Evolutionary conservation across 2,113 vertebrate species (phyloP).

Genomic region (Neoarius graeffei): DNA sequence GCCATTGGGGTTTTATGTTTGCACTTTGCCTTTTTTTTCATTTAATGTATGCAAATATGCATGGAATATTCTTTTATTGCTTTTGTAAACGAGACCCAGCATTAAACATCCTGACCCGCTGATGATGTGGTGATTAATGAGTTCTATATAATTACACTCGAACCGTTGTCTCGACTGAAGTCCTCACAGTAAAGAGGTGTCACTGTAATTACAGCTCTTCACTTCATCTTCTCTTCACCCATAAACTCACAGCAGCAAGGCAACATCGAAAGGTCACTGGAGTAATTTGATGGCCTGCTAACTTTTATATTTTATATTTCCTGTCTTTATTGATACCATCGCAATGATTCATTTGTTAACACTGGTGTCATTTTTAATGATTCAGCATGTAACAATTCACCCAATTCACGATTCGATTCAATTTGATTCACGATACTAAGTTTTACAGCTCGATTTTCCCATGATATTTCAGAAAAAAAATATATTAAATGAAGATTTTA

Average conservation of each 20-base stretch:
- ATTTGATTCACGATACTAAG: too few species aligned
- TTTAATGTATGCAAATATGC: slow-evolving; percentile 28
- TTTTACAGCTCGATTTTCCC: too few species aligned
- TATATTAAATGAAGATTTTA: too few species aligned
- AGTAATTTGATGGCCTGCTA: slow-evolving; percentile 3
- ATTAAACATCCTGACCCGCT: slow-evolving; percentile 38
- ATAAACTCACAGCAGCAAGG: background rate
- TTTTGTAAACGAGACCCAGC: slow-evolving; percentile 33
- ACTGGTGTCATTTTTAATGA: background rate
- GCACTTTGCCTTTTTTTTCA: background rate
- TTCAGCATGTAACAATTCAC: too few species aligned
- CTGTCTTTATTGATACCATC: slow-evolving; percentile 2
- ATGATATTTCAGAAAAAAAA: too few species aligned
- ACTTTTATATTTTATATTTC: background rate
- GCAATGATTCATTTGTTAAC: background rate
- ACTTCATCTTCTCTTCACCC: background rate
- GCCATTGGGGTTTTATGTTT: background rate
- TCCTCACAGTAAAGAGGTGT: slow-evolving; percentile 46
- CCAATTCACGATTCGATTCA: too few species aligned
- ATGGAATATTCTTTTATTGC: slow-evolving; percentile 49
- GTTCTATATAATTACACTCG: slow-evolving; percentile 45
- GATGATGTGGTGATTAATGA: slow-evolving; percentile 47
- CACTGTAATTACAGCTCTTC: slow-evolving; percentile 57
- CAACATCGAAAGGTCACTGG: slow-evolving; percentile 10
- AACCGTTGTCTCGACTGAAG: background rate